phyloP scores from a whole-genome alignment of 2,113 vertebrate species.

The Euleptes europaea region DNA sequence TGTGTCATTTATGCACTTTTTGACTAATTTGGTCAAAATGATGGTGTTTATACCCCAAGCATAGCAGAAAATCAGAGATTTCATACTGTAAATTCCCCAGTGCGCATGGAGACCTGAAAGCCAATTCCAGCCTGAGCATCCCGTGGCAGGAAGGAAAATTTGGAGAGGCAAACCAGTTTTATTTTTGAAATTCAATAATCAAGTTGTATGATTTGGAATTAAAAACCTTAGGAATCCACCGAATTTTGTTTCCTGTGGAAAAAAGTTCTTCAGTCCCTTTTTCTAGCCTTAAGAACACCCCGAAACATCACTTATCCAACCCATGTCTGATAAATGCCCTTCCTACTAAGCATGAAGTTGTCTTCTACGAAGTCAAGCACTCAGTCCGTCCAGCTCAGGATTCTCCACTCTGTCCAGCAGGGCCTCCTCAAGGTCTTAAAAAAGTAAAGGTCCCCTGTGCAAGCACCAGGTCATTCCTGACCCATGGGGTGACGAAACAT shows the following conservation, averaged over 20 bases:
- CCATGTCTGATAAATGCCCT: not conserved
- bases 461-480: no score
- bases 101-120: not conserved
- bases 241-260: not conserved
- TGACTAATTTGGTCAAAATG: constrained; percentile 5
- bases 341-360: not conserved
- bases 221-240: not conserved
- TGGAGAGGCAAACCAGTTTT: not conserved
- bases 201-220: not conserved
- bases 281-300: not conserved
- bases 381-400: not conserved
- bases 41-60: not conserved
- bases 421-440: no score
- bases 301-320: accelerated
- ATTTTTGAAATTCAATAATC: not conserved
- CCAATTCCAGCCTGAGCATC: not conserved
- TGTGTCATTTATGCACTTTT: constrained; percentile 9
- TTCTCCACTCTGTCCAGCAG: no score
- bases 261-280: not conserved
- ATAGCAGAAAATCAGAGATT: not conserved
- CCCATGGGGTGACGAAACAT: no score
- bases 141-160: not conserved
- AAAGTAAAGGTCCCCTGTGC: no score
- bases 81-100: not conserved
- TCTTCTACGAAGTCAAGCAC: not conserved